Evolutionary conservation across 2,797 vertebrate genomes (phyloP), one percentile per base, ranked within the genome.

Genomic region (Pachyuromys duprasi): DNA sequence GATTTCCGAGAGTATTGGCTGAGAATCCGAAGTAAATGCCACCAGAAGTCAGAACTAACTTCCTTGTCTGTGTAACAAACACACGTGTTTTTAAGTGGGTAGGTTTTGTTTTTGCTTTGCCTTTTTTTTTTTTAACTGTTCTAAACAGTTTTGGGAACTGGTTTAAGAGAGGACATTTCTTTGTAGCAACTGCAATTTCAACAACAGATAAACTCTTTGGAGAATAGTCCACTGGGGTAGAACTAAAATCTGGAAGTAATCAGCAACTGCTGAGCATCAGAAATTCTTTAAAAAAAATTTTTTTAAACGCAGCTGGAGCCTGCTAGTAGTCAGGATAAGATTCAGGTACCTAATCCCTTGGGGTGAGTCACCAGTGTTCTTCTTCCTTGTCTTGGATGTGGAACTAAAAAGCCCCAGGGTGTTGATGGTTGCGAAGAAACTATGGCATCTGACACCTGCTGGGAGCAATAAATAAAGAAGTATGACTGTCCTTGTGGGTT

Each of bases 201-300:
- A 99, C 99, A 97, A 99, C 98, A 98, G 98, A 98, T 99, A 99
- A 99, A 99, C 98, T 98, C 98, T 98, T 98, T 98, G 98, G 98
- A 99, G 99, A 98, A 99, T 99, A 99, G 99, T 99, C 99, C 98
- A 97, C 98, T 99, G 99, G 99, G 90, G 98, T 99, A 99, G 99
- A 99, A 99, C 98, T 99, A 99, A 99, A 99, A 99, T 99, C 99
- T 99, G 99, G 99, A 99, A 99, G 99, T 99, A 99, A 99, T 99
- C 99, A 99, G 99, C 99, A 98, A 99, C 98, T 98, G 98, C 98
- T 98, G 99, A 99, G 99, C 99, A 99, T 98, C 99, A 99, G 99
- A 99, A 99, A 99, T 99, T 99, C 99, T 99, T 99, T 97, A 98
- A 99, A 99, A 99, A 93, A 98, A 86, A 84, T 24, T 11, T 62